These are phyloP conservation scores for Pseudorhiza aurosa DNA, from an alignment of 30 jellyfish, hydroid and myxozoan species.

Conservation along the genomic window DNA sequence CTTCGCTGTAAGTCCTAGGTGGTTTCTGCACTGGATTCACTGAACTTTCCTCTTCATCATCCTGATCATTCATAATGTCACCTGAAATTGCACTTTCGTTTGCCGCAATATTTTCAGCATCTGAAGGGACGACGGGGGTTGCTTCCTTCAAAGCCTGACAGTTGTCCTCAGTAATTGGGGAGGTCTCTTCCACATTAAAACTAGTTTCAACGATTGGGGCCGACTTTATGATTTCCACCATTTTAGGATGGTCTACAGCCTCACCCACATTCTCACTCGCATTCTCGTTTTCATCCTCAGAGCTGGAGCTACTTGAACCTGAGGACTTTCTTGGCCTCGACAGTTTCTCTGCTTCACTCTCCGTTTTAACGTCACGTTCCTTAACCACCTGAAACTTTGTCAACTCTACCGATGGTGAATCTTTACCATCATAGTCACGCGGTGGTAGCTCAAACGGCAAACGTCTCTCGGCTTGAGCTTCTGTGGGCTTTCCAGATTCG, in stretches of 20 bases:
- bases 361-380: neutral
- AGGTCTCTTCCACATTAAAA: neutral
- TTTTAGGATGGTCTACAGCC: neutral
- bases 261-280: slow-evolving; percentile 9
- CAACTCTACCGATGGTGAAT: neutral
- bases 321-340: slow-evolving; percentile 17
- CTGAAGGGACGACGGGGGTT: slow-evolving; percentile 37
- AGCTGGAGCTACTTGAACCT: slow-evolving; percentile 44
- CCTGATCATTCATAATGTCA: neutral
- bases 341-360: neutral
- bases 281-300: slow-evolving; percentile 15
- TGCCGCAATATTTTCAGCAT: neutral
- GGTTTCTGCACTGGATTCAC: slow-evolving; percentile 60
- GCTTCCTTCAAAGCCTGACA: neutral
- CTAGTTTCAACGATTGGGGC: neutral
- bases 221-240: neutral
- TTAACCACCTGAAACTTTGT: neutral
- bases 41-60: neutral
- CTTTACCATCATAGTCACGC: slow-evolving; percentile 18
- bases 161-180: neutral
- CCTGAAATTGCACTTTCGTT: neutral
- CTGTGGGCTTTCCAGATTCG: neutral
- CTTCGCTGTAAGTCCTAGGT: slow-evolving; percentile 61
- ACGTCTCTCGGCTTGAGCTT: neutral
- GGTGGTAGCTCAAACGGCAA: slow-evolving; percentile 21